phyloP scores from a whole-genome alignment of 2,888 invertebrate species.

The Leistus spinibarbis region DNA sequence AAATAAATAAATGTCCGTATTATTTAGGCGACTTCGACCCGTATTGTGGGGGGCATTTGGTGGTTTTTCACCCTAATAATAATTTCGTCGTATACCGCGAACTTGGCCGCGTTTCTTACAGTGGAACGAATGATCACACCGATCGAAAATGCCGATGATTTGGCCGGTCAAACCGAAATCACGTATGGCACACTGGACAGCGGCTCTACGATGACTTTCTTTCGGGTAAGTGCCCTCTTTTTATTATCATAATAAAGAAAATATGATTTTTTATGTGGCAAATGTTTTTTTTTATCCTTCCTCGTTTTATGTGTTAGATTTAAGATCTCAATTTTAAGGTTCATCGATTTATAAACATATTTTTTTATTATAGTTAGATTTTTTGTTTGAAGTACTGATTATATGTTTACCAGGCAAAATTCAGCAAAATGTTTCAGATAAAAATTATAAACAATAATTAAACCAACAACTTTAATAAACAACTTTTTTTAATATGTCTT shows the following conservation, averaged over 20 bases:
- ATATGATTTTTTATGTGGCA: too few species aligned
- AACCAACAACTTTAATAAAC: too few species aligned
- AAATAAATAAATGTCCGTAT: not conserved
- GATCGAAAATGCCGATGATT: slow-evolving; percentile 93
- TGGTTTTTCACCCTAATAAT: slow-evolving; percentile 99
- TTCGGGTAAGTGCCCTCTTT: slow-evolving; percentile 84
- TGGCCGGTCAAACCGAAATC: slow-evolving; percentile 92
- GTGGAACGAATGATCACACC: slow-evolving; percentile 96
- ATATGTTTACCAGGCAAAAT: too few species aligned
- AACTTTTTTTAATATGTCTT: too few species aligned
- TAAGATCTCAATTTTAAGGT: too few species aligned
- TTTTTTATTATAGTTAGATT: too few species aligned
- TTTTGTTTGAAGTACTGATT: too few species aligned
- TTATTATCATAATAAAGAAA: too few species aligned
- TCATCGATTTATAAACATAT: too few species aligned
- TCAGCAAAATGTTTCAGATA: too few species aligned
- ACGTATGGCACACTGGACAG: slow-evolving; percentile 92
- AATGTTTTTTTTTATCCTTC: too few species aligned
- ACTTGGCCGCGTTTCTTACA: slow-evolving; percentile 96
- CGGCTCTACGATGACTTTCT: slow-evolving; percentile 97
- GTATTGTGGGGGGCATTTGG: slow-evolving; percentile 97
- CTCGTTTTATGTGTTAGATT: slow-evolving; percentile 7
- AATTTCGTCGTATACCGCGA: slow-evolving; percentile 97
- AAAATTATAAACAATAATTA: too few species aligned
- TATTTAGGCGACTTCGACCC: slow-evolving; percentile 84